Percentiles rank a stretch among this genome's conserved stretches.
phyloP scores from a whole-genome alignment of 1,140 invertebrate species.

The Antheraea pernyi region DNA sequence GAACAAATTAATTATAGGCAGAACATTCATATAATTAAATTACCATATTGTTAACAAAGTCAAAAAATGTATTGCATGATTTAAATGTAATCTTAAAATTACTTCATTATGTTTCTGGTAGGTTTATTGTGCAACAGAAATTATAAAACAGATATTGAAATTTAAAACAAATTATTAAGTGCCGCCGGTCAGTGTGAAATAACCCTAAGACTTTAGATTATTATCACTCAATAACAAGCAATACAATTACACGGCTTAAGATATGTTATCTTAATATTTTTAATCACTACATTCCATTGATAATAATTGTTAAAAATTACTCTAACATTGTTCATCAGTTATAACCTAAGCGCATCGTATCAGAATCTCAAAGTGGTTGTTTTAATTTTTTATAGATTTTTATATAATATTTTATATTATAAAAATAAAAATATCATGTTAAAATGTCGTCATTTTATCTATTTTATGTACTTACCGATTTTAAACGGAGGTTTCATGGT shows the following conservation, averaged over 20 bases:
- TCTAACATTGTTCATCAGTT: neutral
- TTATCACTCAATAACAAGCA: neutral
- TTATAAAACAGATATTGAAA: too few relatives aligned
- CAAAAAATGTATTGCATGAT: too few relatives aligned
- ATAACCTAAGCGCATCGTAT: neutral
- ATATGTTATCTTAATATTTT: neutral
- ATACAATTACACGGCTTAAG: neutral
- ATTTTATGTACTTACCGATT: conserved; percentile 51
- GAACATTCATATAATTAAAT: too few relatives aligned
- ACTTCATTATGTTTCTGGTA: too few relatives aligned
- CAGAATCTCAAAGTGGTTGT: neutral
- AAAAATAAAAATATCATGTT: neutral
- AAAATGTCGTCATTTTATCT: neutral
- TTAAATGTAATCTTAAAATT: too few relatives aligned
- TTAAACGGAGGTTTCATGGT: conserved; percentile 67
- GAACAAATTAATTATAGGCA: too few relatives aligned
- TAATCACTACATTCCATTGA: neutral
- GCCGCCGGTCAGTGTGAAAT: neutral
- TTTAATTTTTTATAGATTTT: neutral
- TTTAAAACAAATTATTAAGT: too few relatives aligned
- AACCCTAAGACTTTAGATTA: neutral
- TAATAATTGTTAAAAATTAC: too few relatives aligned
- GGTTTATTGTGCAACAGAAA: too few relatives aligned
- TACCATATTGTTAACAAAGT: too few relatives aligned
- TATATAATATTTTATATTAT: neutral